These are phyloP conservation scores for Leptinotarsa juncta DNA, from an alignment of 2,888 invertebrate species.

Conservation along the genomic window DNA sequence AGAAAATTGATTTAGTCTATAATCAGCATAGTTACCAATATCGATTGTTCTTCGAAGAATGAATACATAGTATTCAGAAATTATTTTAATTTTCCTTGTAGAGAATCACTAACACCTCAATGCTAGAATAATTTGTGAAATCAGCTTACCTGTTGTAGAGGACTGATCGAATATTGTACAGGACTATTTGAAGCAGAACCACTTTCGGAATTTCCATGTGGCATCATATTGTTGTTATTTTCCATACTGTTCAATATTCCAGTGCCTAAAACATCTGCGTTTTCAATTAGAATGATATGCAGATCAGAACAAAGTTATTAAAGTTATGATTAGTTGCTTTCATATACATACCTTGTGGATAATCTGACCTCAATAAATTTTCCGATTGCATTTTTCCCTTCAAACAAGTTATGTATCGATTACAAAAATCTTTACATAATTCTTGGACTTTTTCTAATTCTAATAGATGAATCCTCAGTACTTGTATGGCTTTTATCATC, in stretches of 20 bases:
- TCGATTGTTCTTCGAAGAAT: too few relatives aligned
- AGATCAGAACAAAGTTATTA: not conserved
- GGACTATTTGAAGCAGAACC: conserved; percentile 68
- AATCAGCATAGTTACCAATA: too few relatives aligned
- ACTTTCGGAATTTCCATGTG: conserved; percentile 64
- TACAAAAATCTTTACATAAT: conserved; percentile 94
- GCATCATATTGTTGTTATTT: conserved; percentile 66
- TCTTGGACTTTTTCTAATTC: conserved; percentile 96
- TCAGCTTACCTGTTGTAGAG: conserved; percentile 59
- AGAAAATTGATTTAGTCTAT: too few relatives aligned
- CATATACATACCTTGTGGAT: conserved; percentile 70
- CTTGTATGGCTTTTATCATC: conserved; percentile 92
- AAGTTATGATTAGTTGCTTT: too few relatives aligned
- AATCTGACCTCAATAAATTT: conserved; percentile 84
- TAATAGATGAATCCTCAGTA: conserved; percentile 89
- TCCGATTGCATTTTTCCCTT: conserved; percentile 93
- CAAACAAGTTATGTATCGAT: conserved; percentile 89
- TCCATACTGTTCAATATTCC: conserved; percentile 63
- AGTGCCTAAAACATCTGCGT: conserved; percentile 65
- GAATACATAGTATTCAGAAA: too few relatives aligned
- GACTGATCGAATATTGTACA: conserved; percentile 65
- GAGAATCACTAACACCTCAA: too few relatives aligned
- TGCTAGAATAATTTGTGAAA: not conserved
- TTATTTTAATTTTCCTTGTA: too few relatives aligned
- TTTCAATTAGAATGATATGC: conserved; percentile 12